These are phyloP conservation scores for Microdon myrmicae DNA, from an alignment of 2,888 invertebrate species.

Conservation along the genomic window DNA sequence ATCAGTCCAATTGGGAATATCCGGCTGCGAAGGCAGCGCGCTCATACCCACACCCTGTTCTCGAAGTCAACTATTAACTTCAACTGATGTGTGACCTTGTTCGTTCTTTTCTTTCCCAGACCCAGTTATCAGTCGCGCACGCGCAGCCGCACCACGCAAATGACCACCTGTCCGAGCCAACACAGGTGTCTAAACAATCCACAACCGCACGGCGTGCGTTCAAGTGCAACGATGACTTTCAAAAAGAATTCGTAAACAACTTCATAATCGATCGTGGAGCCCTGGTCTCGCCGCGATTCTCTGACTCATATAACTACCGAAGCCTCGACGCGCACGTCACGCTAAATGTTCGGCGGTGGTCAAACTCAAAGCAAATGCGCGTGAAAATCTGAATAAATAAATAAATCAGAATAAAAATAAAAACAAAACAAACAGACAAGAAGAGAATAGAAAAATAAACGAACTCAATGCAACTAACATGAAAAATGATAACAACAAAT, in stretches of 20 bases:
- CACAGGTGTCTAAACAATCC: conserved; percentile 42
- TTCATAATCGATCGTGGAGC: conserved; percentile 15
- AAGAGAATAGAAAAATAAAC: conserved; percentile 8
- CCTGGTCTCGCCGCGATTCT: conserved; percentile 9
- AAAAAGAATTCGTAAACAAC: conserved; percentile 33
- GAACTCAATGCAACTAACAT: background rate
- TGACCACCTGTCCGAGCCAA: conserved; percentile 28
- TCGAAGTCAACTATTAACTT: background rate
- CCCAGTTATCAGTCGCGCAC: conserved; percentile 11
- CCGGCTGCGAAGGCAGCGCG: conserved; percentile 37
- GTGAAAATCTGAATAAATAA: background rate
- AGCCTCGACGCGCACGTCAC: background rate
- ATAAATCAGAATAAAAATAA: conserved; percentile 3
- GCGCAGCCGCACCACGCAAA: conserved; percentile 5
- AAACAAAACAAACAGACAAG: conserved; percentile 11
- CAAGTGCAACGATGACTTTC: conserved; percentile 39
- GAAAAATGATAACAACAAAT: conserved; percentile 14
- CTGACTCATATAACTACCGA: background rate
- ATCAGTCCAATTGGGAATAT: conserved; percentile 50
- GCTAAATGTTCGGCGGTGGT: conserved; percentile 5
- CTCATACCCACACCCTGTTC: conserved; percentile 41
- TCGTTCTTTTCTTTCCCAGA: conserved; percentile 9
- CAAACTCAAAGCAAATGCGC: conserved; percentile 4
- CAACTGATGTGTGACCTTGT: conserved; percentile 25
- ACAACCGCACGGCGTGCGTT: conserved; percentile 32